These are phyloP conservation scores for Drosophila chauvacae DNA, from an alignment of 1,140 invertebrate species.

Conservation along the genomic window DNA sequence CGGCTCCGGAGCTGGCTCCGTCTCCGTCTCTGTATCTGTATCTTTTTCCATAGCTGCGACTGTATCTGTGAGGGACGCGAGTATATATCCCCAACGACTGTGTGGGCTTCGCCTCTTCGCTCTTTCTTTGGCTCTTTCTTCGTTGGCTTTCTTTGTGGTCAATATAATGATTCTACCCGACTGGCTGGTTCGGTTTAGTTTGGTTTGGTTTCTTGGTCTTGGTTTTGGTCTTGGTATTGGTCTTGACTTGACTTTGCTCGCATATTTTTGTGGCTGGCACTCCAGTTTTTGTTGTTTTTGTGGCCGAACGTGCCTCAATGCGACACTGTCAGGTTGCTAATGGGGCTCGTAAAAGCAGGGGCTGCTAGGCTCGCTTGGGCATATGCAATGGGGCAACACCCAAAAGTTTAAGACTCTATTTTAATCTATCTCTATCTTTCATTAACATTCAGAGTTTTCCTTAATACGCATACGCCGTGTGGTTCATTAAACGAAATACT, in stretches of 20 bases:
- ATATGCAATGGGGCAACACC: conserved; percentile 64
- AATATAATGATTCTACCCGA: conserved; percentile 74
- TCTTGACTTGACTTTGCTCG: conserved; percentile 35
- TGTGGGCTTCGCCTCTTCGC: conserved; percentile 42
- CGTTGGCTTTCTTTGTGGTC: conserved; percentile 78
- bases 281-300: conserved; percentile 52
- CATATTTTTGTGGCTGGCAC: conserved; percentile 67
- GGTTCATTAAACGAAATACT: neutral
- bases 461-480: conserved; percentile 24
- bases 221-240: conserved; percentile 5
- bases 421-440: conserved; percentile 24
- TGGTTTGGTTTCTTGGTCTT: conserved; percentile 17
- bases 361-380: conserved; percentile 31
- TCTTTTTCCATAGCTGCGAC: conserved; percentile 38
- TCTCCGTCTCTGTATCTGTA: conserved; percentile 55
- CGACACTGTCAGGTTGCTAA: conserved; percentile 66
- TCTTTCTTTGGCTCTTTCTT: conserved; percentile 67
- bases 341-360: conserved; percentile 32
- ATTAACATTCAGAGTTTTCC: conserved; percentile 5
- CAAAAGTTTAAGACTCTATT: conserved; percentile 17
- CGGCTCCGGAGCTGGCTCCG: conserved; percentile 43
- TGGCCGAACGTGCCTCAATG: conserved; percentile 52
- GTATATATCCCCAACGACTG: conserved; percentile 42
- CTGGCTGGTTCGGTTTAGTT: conserved; percentile 45
- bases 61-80: conserved; percentile 30